Evolutionary conservation across 30 jellyfish, hydroid and myxozoan species (phyloP).

Genomic region (Hydra vulgaris): DNA sequence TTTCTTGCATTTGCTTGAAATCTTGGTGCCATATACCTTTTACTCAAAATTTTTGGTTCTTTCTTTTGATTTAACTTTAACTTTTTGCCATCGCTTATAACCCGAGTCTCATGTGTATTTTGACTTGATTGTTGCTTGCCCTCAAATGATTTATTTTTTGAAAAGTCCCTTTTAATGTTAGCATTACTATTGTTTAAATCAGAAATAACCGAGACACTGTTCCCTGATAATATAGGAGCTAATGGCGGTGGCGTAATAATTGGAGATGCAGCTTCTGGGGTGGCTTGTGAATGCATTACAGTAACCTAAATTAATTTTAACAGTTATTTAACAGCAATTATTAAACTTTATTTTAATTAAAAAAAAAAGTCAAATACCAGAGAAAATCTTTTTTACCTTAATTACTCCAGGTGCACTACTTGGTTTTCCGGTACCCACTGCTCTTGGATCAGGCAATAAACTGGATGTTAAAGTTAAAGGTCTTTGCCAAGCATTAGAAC

Average conservation of each 20-base stretch:
- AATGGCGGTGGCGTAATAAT: constrained; percentile 27
- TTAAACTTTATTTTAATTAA: background rate
- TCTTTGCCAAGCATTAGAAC: constrained; percentile 84
- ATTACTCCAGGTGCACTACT: constrained; percentile 41
- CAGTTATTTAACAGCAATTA: background rate
- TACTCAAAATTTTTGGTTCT: background rate
- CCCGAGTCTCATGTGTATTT: background rate
- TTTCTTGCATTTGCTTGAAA: constrained; percentile 10
- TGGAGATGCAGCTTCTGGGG: constrained; percentile 38
- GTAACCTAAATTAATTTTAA: constrained; percentile 13
- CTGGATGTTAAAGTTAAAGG: constrained; percentile 62
- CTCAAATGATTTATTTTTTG: background rate
- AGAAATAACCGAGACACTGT: background rate
- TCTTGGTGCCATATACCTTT: constrained; percentile 6
- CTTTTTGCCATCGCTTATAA: background rate
- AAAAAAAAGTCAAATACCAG: background rate
- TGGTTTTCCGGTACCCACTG: constrained; percentile 97
- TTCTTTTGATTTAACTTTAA: background rate
- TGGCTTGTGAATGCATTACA: constrained; percentile 18
- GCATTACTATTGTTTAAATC: background rate
- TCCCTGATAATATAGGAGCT: constrained; percentile 7
- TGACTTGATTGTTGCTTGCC: constrained; percentile 1
- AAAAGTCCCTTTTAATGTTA: background rate
- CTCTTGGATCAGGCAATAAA: constrained; percentile 82
- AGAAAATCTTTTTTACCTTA: constrained; percentile 29